phyloP scores from a whole-genome alignment of 2,113 vertebrate genomes.

The Microtus pennsylvanicus region DNA sequence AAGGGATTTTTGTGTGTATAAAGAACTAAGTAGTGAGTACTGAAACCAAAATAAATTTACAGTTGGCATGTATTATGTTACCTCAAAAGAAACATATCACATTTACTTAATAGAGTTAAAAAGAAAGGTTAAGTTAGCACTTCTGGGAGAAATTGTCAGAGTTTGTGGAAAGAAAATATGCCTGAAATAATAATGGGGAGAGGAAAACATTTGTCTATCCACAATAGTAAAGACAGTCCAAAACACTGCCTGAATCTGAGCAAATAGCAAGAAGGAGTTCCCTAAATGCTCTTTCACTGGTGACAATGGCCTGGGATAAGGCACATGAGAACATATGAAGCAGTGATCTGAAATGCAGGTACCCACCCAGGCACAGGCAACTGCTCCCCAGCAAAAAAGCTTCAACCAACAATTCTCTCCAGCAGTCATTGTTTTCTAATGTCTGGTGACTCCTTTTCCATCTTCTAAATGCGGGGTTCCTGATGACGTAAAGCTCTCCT shows the following conservation, averaged over 20 bases:
- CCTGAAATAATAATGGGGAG: background rate
- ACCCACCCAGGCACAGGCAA: background rate
- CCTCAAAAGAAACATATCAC: background rate
- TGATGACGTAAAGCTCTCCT: background rate
- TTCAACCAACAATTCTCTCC: background rate
- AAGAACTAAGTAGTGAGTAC: background rate
- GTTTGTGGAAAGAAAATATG: background rate
- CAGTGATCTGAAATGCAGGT: background rate
- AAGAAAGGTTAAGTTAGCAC: too few relatives aligned
- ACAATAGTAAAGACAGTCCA: background rate
- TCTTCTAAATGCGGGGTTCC: background rate
- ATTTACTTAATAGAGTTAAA: background rate
- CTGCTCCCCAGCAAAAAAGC: background rate
- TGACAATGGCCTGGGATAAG: background rate
- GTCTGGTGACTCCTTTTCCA: background rate
- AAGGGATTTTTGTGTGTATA: background rate
- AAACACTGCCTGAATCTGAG: background rate
- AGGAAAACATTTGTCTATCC: background rate
- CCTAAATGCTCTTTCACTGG: background rate
- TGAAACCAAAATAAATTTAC: conserved; percentile 27
- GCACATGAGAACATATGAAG: background rate
- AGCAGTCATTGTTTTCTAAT: background rate
- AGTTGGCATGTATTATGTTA: background rate
- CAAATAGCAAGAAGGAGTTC: background rate
- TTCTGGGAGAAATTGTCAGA: background rate